phyloP scores from a whole-genome alignment of 2,888 invertebrate species.

The Punctoribates punctum region DNA sequence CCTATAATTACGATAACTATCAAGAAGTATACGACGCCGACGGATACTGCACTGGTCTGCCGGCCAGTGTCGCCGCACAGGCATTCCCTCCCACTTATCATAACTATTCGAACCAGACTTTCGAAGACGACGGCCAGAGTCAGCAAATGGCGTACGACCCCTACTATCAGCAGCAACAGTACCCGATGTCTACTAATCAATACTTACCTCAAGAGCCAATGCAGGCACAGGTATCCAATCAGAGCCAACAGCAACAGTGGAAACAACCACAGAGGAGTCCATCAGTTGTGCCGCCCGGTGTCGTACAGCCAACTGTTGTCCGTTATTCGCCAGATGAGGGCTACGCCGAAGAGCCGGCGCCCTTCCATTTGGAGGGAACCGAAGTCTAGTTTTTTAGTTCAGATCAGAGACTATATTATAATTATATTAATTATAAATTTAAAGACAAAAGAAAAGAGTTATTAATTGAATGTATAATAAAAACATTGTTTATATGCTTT shows the following conservation, averaged over 20 bases:
- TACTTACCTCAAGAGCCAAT: constrained; percentile 67
- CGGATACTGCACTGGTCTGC: constrained; percentile 31
- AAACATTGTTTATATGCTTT: constrained; percentile 1
- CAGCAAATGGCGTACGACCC: constrained; percentile 21
- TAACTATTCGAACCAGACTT: constrained; percentile 16
- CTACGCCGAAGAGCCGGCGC: constrained; percentile 56
- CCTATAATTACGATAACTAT: constrained; percentile 26
- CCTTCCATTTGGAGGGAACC: constrained; percentile 47
- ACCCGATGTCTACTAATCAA: constrained; percentile 14
- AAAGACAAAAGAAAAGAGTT: not conserved
- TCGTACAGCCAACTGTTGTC: constrained; percentile 48
- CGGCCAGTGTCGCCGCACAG: constrained; percentile 16
- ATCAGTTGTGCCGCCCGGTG: not conserved
- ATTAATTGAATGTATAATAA: not conserved
- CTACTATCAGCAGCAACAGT: constrained; percentile 32
- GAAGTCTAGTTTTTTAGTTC: constrained; percentile 46
- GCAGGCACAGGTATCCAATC: constrained; percentile 77
- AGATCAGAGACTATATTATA: constrained; percentile 10
- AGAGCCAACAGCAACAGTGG: constrained; percentile 57
- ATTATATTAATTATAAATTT: constrained; percentile 2
- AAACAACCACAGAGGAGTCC: constrained; percentile 62
- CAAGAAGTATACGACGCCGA: constrained; percentile 36
- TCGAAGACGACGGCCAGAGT: constrained; percentile 35
- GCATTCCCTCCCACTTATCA: constrained; percentile 24
- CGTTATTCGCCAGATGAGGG: constrained; percentile 85